Evolutionary conservation across 2,888 invertebrate species (phyloP), one percentile per base, ranked within the genome.

Genomic region (Poecilobothrus nobilitatus): DNA sequence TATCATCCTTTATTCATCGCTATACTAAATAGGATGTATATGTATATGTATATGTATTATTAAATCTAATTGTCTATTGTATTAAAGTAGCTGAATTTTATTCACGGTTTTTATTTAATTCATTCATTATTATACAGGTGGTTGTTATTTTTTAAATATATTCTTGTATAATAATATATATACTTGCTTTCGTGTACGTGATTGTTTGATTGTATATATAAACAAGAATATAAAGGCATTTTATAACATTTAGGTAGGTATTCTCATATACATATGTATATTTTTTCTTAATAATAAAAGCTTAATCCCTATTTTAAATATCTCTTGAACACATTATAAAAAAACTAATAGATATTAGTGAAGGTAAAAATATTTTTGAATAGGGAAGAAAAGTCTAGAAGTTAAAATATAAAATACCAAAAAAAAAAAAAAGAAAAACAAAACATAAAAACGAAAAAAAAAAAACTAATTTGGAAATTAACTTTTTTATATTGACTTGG

Each of bases 381-480:
- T 15, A 41, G 9, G 9, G 15, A 41, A 41, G 12, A 12, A 12
- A 41, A 41, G 15, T 41, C 9, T 15, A 41, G 2, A 15, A 41
- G 15, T 41, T 41, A 41, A 15, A 15, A 41, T 12, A 9, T 12
- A 9, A 6, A 5, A 41, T 41, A 41, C 9, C 37, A 10, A 8
- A 37, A 37, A 44, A 12, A 44, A 44, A 44, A 44, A 44, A 44
- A 6, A 44, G 44, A 3, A 44, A 44, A n/a, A n/a, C n/a, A n/a
- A n/a, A n/a, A 44, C 6, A 44, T 10, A 44, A 44, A 12, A 12
- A 44, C 44, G 15, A 9, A 44, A 34, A 34, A 37, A 27, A 53
- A 53, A 18, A 53, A 53, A 53, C n/a, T 53, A 53, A 53, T 53
- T 53, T 53, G 53, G 53, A 53, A 53, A 53, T 53, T 53, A 53